These are phyloP conservation scores for Scortum barcoo DNA, from an alignment of 2,113 vertebrate genomes.

Conservation along the genomic window DNA sequence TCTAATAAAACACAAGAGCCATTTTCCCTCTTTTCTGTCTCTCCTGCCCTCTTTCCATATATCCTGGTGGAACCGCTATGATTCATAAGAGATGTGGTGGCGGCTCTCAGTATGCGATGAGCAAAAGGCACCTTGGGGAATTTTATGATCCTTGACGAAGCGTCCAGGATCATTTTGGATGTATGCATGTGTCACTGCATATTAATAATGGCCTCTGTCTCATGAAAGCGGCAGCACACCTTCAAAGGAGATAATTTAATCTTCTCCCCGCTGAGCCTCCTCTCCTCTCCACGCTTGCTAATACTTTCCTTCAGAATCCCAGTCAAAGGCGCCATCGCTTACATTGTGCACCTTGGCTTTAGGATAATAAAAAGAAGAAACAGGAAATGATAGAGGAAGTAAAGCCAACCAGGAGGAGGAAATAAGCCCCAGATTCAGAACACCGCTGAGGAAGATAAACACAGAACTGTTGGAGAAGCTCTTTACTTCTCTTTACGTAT, in stretches of 20 bases:
- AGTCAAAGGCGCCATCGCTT: constrained; percentile 65
- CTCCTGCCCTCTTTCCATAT: constrained; percentile 55
- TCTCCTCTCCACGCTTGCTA: constrained; percentile 56
- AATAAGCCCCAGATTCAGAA: constrained; percentile 62
- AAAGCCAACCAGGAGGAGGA: constrained; percentile 49
- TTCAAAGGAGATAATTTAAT: constrained; percentile 82
- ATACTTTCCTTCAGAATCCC: constrained; percentile 67
- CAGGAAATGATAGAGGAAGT: constrained; percentile 60
- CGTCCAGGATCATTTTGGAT: constrained; percentile 80
- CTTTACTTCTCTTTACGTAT: constrained; percentile 50
- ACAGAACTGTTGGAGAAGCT: constrained; percentile 41
- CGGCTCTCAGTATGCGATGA: constrained; percentile 73
- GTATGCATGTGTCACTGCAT: constrained; percentile 84
- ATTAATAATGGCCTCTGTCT: constrained; percentile 85
- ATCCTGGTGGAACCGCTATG: constrained; percentile 57
- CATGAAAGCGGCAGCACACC: constrained; percentile 73
- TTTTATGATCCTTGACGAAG: constrained; percentile 85
- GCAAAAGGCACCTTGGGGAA: constrained; percentile 85
- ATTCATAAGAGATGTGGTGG: constrained; percentile 71
- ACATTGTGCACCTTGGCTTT: constrained; percentile 65
- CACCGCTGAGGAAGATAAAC: constrained; percentile 61
- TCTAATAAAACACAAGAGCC: constrained; percentile 74
- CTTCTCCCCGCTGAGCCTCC: constrained; percentile 70
- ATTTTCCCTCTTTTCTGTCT: constrained; percentile 48
- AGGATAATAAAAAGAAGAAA: constrained; percentile 62